Conservation (phyloP, 2,113 vertebrate species). For the Cynocephalus volans region DNA sequence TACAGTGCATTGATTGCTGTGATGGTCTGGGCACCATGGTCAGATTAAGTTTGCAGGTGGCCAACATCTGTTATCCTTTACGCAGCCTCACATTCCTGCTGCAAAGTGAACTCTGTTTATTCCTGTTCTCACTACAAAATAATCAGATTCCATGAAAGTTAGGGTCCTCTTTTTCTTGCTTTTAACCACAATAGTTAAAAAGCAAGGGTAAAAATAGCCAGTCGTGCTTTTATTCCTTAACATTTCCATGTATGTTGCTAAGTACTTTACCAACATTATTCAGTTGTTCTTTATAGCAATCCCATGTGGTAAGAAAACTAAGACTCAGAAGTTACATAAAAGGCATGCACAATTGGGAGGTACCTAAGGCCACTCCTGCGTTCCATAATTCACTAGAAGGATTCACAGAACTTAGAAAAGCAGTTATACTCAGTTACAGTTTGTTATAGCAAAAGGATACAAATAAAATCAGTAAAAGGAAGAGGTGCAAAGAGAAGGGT, state of each 20-base stretch:
- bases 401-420: not conserved
- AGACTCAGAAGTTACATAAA: not conserved
- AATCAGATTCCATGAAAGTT: not conserved
- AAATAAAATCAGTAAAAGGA: not conserved
- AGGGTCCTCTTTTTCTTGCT: not conserved
- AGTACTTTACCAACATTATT: not conserved
- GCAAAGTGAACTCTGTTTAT: not conserved
- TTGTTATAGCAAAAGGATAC: not conserved
- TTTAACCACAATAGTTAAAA: not conserved
- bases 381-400: not conserved
- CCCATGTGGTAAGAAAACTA: not conserved
- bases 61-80: not conserved
- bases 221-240: not conserved
- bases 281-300: not conserved
- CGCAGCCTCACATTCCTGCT: not conserved
- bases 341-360: not conserved
- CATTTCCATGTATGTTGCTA: not conserved
- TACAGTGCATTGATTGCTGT: not conserved
- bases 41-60: not conserved
- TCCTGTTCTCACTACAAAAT: not conserved
- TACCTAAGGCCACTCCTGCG: not conserved
- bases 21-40: fast-evolving
- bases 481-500: fast-evolving
- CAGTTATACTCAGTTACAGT: not conserved
- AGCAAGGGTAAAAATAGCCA: not conserved